Evolutionary conservation across 2,113 vertebrate species (phyloP).

Genomic region (Furnarius figulus): DNA sequence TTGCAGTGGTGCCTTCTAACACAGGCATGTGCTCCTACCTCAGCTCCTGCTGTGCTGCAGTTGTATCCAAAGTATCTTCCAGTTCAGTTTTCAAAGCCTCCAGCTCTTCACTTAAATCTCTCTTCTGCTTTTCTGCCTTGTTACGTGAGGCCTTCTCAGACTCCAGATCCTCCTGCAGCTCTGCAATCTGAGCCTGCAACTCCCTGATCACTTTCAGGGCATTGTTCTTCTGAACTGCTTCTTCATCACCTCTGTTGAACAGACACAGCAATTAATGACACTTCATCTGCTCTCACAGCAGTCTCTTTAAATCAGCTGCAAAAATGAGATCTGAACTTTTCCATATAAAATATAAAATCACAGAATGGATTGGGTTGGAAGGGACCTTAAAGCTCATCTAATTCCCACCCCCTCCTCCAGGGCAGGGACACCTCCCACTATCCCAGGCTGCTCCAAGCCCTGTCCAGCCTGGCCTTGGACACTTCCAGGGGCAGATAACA

Average conservation of each 20-base stretch:
- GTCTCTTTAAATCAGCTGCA: accelerated
- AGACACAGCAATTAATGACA: background rate
- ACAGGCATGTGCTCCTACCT: constrained; percentile 71
- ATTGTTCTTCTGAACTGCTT: constrained; percentile 90
- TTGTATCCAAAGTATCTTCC: constrained; percentile 97
- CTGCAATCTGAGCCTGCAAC: constrained; percentile 92
- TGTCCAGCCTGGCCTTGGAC: background rate
- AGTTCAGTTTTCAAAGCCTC: constrained; percentile 97
- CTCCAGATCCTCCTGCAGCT: constrained; percentile 95
- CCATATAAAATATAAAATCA: no score
- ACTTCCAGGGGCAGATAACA: background rate
- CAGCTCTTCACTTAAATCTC: constrained; percentile 94
- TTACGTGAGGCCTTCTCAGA: constrained; percentile 90
- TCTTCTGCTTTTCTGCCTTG: constrained; percentile 96
- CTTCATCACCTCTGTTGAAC: constrained; percentile 88
- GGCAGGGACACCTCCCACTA: background rate
- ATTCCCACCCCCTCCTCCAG: no score
- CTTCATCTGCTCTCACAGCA: background rate
- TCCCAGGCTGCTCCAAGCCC: background rate
- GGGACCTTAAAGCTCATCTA: background rate
- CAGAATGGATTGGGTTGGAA: background rate
- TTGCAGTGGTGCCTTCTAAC: background rate
- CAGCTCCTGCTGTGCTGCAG: constrained; percentile 95
- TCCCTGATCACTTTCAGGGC: constrained; percentile 91
- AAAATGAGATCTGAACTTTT: background rate